Conservation (phyloP, 2,888 invertebrate species). For the Hedya salicella region DNA sequence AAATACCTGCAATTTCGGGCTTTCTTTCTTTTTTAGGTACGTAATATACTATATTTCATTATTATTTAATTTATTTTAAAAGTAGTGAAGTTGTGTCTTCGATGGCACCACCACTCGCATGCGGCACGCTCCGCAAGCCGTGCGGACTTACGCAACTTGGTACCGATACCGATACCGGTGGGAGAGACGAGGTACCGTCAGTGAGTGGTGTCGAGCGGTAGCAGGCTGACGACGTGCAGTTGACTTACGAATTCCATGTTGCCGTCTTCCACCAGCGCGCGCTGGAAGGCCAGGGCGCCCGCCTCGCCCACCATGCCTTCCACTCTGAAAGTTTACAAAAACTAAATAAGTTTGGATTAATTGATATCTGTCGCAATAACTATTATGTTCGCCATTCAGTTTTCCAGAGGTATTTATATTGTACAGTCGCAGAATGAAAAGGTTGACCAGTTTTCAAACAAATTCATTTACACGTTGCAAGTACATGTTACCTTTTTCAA, state of each 20-base stretch:
- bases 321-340: conserved; percentile 46
- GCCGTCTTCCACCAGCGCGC: conserved; percentile 74
- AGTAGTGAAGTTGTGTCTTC: too few relatives aligned
- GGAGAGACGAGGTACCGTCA: conserved; percentile 21
- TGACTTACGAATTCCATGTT: conserved; percentile 84
- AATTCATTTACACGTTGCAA: too few relatives aligned
- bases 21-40: too few relatives aligned
- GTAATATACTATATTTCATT: too few relatives aligned
- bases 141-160: conserved; percentile 38
- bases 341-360: neutral
- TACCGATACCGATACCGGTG: conserved; percentile 14
- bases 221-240: conserved; percentile 77
- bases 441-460: too few relatives aligned
- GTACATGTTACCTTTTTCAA: too few relatives aligned
- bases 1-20: too few relatives aligned
- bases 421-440: too few relatives aligned
- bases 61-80: too few relatives aligned
- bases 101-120: conserved; percentile 15
- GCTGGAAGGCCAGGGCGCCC: conserved; percentile 58
- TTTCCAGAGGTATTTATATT: too few relatives aligned
- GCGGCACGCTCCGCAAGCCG: conserved; percentile 38
- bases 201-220: conserved; percentile 59
- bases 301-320: conserved; percentile 50
- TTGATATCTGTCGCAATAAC: too few relatives aligned
- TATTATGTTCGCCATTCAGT: too few relatives aligned